phyloP scores from a whole-genome alignment of 2,113 vertebrate species.

The Sturnira hondurensis region DNA sequence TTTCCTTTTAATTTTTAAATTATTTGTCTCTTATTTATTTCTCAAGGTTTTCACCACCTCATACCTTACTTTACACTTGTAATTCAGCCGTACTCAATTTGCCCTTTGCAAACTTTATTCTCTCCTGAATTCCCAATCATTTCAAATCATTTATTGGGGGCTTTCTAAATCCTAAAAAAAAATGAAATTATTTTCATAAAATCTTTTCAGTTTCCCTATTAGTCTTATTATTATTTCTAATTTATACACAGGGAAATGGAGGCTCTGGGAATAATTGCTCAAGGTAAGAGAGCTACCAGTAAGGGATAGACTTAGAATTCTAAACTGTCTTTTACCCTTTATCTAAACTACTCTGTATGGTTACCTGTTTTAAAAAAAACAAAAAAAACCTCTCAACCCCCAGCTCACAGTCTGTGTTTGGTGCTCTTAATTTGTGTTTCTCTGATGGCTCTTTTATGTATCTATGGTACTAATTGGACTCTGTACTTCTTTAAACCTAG shows the following conservation, averaged over 20 bases:
- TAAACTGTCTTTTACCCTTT: background rate
- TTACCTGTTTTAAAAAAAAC: background rate
- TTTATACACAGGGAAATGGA: background rate
- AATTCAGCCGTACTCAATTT: background rate
- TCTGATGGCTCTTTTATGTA: background rate
- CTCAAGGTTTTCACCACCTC: background rate
- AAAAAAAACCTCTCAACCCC: fast-evolving
- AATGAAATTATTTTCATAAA: background rate
- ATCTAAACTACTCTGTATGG: background rate
- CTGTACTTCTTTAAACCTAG: background rate
- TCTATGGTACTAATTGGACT: background rate
- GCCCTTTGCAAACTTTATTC: background rate
- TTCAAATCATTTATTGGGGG: background rate
- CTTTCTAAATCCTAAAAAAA: background rate
- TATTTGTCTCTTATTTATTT: background rate
- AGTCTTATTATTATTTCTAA: background rate
- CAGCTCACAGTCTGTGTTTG: background rate
- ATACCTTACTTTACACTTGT: background rate
- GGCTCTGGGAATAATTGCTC: background rate
- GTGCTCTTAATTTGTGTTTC: background rate
- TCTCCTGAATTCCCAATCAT: background rate
- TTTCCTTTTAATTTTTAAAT: background rate
- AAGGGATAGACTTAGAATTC: background rate
- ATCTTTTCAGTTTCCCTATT: background rate
- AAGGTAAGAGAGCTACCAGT: background rate